phyloP scores from a whole-genome alignment of 2,888 invertebrate species.

The Cremastinae sp. region DNA sequence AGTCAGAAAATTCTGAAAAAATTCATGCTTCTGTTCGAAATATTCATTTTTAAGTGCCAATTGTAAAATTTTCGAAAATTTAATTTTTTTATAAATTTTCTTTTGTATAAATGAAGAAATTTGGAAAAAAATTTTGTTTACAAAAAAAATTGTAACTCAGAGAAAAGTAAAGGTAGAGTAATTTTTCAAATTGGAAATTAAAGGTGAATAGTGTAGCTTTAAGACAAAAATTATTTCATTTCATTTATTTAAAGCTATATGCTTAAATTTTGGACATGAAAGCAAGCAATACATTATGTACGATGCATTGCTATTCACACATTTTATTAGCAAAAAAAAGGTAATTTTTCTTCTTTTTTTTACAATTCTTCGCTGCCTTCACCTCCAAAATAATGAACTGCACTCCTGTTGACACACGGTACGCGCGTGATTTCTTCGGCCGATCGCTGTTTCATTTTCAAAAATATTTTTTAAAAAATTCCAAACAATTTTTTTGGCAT shows the following conservation, averaged over 20 bases:
- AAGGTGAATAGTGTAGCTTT: conserved; percentile 20
- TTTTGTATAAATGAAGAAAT: neutral
- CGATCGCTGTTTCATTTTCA: conserved; percentile 28
- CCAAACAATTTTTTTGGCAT: conserved; percentile 1
- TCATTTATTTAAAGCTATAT: neutral
- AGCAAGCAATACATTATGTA: conserved; percentile 17
- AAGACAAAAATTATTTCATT: conserved; percentile 2
- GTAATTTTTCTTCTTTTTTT: conserved; percentile 1
- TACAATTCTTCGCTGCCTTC: conserved; percentile 31
- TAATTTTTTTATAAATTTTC: conserved; percentile 4
- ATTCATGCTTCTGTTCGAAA: no score
- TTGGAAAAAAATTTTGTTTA: neutral
- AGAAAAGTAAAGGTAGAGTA: conserved; percentile 21
- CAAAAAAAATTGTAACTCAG: conserved; percentile 1
- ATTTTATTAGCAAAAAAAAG: conserved; percentile 15
- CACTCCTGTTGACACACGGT: conserved; percentile 13
- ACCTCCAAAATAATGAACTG: conserved; percentile 27
- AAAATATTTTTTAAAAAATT: conserved; percentile 18
- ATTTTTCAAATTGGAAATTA: conserved; percentile 15
- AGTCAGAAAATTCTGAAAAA: no score
- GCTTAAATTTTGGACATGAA: conserved; percentile 6
- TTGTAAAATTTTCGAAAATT: conserved; percentile 3
- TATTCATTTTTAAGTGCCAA: conserved; percentile 2
- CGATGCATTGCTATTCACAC: conserved; percentile 13
- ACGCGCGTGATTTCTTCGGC: conserved; percentile 18